Percentiles rank a stretch among this genome's conserved stretches.
Evolutionary conservation across 2,113 vertebrate species (phyloP).

Genomic region (Capreolus pygargus): DNA sequence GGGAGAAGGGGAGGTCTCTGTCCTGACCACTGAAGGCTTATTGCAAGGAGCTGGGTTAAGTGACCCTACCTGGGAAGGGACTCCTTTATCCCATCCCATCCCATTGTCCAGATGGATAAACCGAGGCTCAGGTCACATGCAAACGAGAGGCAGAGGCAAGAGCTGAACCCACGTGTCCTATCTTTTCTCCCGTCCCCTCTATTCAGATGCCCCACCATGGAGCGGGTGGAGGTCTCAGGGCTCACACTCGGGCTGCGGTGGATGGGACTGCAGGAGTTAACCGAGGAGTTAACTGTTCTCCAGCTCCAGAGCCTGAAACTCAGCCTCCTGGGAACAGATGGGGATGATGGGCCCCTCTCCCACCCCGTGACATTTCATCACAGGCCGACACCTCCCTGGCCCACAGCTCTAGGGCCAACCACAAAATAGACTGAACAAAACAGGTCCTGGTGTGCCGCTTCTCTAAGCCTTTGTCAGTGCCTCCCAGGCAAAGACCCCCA

Average conservation of each 20-base stretch:
- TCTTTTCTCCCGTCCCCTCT: accelerated
- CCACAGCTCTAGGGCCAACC: not conserved
- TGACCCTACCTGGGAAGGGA: too few species aligned
- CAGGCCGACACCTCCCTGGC: slow-evolving; percentile 27
- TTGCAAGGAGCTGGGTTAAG: too few species aligned
- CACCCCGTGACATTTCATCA: not conserved
- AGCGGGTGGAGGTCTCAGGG: not conserved
- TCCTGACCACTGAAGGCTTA: not conserved
- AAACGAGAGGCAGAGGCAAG: not conserved
- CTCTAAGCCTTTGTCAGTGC: not conserved
- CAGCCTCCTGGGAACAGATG: not conserved
- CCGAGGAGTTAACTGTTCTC: not conserved
- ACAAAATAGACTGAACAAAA: not conserved
- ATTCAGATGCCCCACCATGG: accelerated
- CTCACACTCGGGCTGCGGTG: not conserved
- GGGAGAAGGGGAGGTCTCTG: not conserved
- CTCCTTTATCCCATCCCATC: not conserved
- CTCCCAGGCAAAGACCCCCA: not conserved
- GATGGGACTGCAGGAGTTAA: not conserved
- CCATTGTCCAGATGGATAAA: not conserved
- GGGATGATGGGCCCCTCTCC: not conserved
- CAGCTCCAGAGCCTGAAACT: not conserved
- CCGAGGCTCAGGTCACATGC: not conserved
- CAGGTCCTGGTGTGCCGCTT: not conserved
- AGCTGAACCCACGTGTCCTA: not conserved